phyloP scores from a whole-genome alignment of 2,113 vertebrate species.

The Tamias sibiricus region DNA sequence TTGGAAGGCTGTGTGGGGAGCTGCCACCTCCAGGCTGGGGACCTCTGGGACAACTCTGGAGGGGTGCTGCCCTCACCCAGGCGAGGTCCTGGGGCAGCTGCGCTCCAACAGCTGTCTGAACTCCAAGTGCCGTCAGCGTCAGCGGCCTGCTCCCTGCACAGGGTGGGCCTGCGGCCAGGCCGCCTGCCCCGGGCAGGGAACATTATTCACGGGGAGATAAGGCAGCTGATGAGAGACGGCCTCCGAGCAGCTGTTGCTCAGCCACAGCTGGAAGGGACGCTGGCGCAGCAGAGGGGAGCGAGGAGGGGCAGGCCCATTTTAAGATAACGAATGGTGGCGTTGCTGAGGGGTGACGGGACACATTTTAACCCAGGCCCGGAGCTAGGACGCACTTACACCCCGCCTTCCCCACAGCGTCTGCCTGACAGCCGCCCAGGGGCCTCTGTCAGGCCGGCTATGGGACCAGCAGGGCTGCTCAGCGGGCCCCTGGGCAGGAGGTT shows the following conservation, averaged over 20 bases:
- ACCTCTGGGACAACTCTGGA: background rate
- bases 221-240: constrained; percentile 81
- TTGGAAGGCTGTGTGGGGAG: background rate
- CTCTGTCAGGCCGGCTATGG: background rate
- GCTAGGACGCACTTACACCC: background rate
- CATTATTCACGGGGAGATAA: constrained; percentile 86
- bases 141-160: constrained; percentile 37
- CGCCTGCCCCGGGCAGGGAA: constrained; percentile 74
- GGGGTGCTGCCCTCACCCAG: constrained; percentile 57
- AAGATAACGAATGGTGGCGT: constrained; percentile 71
- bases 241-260: constrained; percentile 83
- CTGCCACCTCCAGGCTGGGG: background rate
- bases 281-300: background rate
- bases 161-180: constrained; percentile 77
- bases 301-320: background rate
- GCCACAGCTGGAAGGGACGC: constrained; percentile 76
- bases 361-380: background rate
- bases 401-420: background rate
- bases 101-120: constrained; percentile 81
- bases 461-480: background rate
- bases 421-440: background rate
- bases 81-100: background rate
- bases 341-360: background rate
- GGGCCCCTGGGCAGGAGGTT: background rate
- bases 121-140: constrained; percentile 83